Conservation (phyloP, 2,113 vertebrate genomes). For the Dissostichus mawsoni region DNA sequence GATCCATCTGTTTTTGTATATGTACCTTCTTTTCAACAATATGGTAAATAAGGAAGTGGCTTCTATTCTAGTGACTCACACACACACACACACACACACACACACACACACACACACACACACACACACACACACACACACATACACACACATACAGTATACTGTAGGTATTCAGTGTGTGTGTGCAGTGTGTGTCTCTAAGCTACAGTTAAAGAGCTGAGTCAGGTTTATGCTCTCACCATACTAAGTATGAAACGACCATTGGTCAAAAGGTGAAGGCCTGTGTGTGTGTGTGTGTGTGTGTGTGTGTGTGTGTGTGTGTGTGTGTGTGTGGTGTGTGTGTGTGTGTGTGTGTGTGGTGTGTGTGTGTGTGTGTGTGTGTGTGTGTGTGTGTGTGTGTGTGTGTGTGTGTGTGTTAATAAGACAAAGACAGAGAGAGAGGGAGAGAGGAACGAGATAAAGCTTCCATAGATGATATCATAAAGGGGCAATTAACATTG, state of each 20-base stretch:
- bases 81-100: background rate
- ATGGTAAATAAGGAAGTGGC: constrained; percentile 30
- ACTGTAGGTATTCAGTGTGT: background rate
- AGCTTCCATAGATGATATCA: too few relatives aligned
- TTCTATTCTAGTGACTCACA: background rate
- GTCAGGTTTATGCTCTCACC: constrained; percentile 46
- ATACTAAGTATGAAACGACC: constrained; percentile 50
- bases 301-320: background rate
- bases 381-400: too few relatives aligned
- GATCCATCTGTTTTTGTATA: constrained; percentile 37
- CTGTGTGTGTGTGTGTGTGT: background rate
- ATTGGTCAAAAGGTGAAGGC: constrained; percentile 37
- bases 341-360: background rate
- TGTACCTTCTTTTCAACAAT: constrained; percentile 40
- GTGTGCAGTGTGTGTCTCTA: background rate
- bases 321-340: background rate
- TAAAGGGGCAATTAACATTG: background rate
- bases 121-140: background rate
- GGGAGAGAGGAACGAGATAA: too few relatives aligned
- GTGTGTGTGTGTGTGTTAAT: too few relatives aligned
- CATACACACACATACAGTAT: too few relatives aligned
- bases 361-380: too few relatives aligned
- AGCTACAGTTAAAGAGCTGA: constrained; percentile 54
- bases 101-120: constrained; percentile 1
- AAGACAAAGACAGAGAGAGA: too few relatives aligned